Percentiles rank a stretch among this genome's conserved stretches.
These are phyloP conservation scores for Cyphomyrus plagiostoma DNA, from an alignment of 2,113 vertebrate genomes.

Conservation along the genomic window DNA sequence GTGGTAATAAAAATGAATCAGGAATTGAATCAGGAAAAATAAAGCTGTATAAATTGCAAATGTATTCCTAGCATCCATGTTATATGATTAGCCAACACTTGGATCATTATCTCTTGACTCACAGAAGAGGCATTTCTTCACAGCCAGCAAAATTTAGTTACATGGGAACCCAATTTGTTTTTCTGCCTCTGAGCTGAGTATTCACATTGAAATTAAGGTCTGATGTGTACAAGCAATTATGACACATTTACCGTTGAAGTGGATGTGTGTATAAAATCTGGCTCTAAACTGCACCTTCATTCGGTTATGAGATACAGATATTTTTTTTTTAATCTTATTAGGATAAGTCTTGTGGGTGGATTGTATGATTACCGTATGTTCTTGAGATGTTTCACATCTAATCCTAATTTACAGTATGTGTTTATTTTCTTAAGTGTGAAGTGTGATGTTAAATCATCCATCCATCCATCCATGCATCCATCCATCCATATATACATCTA, in stretches of 20 bases:
- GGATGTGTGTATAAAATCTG: constrained; percentile 62
- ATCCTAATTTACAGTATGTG: background rate
- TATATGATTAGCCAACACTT: constrained; percentile 51
- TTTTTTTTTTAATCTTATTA: background rate
- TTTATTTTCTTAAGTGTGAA: background rate
- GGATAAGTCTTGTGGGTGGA: background rate
- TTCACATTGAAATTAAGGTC: constrained; percentile 70
- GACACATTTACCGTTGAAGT: constrained; percentile 80
- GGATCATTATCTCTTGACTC: constrained; percentile 58
- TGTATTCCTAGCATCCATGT: constrained; percentile 22
- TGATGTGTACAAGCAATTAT: constrained; percentile 72
- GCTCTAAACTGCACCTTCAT: constrained; percentile 66
- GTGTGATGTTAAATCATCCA: background rate
- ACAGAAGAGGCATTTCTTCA: constrained; percentile 58
- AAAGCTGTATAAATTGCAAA: constrained; percentile 21
- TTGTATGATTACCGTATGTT: background rate
- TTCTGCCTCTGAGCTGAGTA: constrained; percentile 56
- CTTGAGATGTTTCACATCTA: background rate
- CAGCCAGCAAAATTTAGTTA: constrained; percentile 65
- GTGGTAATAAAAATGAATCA: constrained; percentile 20
- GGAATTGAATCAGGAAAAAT: background rate
- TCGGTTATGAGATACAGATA: constrained; percentile 60
- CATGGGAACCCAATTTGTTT: constrained; percentile 81
- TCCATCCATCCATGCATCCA: background rate
- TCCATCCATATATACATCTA: too few relatives aligned